Base-by-base conservation (phyloP, 2,888 invertebrate genomes). In the Serripes groenlandicus region DNA sequence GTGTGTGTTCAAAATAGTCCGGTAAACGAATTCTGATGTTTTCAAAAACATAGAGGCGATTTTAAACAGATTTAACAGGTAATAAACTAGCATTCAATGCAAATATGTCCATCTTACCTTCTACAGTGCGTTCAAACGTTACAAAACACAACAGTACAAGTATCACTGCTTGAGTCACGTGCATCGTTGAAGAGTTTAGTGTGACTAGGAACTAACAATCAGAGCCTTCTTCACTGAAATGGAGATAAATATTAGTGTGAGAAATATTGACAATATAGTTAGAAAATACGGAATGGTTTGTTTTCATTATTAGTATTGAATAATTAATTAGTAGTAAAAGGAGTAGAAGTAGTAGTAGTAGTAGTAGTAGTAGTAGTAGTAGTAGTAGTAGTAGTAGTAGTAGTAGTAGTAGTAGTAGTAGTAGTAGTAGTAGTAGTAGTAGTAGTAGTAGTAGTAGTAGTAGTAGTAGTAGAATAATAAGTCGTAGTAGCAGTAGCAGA, bases 341-440 rank as follows among this genome's bases (percentile, higher is more conserved):
- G 42, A 11, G 42, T 42, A 15, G 42, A 56, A 56, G 56, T 56
- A 56, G 56, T 56, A 23, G 56, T 56, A n/a, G 56, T 56, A 56
- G 7, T 56, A 15, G 56, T 56, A 56, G 56, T 56, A n/a, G n/a
- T 26, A 56, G 11, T 56, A n/a, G 56, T 7, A 15, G 56, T 23
- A 15, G n/a, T n/a, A 15, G 56, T 26, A 7, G 56, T 56, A 56
- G 56, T 56, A n/a, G 56, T 56, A n/a, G 56, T 23, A n/a, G 56
- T 56, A n/a, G 7, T n/a, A 56, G n/a, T 56, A 56, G 26, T 23
- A 15, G 11, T 15, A 56, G 56, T 56, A 15, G n/a, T 56, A 26
- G 56, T 56, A n/a, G n/a, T 56, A 56, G 56, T 56, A n/a, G 56
- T n/a, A 7, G 56, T 56, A n/a, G 56, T 56, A n/a, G 56, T 56